Evolutionary conservation across 2,888 invertebrate genomes (phyloP).

Genomic region (Drosophila neonasuta): DNA sequence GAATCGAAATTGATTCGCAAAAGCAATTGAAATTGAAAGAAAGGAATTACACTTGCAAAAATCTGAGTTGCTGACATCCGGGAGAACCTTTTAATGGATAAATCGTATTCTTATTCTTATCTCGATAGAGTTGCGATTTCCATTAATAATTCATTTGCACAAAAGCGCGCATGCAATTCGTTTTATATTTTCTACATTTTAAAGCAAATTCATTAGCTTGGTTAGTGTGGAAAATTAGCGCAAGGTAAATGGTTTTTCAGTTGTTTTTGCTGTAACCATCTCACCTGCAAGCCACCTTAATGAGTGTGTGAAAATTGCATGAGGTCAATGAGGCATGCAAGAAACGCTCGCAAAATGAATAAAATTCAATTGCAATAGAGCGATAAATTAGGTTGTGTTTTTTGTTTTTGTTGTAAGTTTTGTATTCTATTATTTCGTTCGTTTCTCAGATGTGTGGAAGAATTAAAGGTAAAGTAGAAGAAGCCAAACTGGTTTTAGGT

Average conservation of each 20-base stretch:
- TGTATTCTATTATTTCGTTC: not conserved
- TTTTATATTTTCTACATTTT: constrained; percentile 21
- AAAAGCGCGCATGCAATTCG: constrained; percentile 57
- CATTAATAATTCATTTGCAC: constrained; percentile 71
- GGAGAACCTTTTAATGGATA: constrained; percentile 49
- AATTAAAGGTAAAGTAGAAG: constrained; percentile 9
- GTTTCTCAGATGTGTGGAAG: constrained; percentile 5
- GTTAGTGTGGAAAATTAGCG: constrained; percentile 41
- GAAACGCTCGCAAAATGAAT: constrained; percentile 9
- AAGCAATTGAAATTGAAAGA: constrained; percentile 29
- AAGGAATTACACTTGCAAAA: constrained; percentile 69
- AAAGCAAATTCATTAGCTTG: constrained; percentile 61
- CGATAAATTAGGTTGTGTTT: constrained; percentile 52
- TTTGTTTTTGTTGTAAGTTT: not conserved
- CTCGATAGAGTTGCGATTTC: constrained; percentile 10
- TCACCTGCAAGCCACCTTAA: constrained; percentile 39
- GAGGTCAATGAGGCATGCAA: constrained; percentile 65
- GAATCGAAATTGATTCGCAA: constrained; percentile 49
- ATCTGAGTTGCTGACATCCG: constrained; percentile 60
- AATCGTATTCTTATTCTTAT: constrained; percentile 1
- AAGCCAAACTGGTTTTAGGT: constrained; percentile 50
- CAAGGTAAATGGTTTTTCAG: constrained; percentile 35
- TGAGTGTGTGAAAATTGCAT: constrained; percentile 59
- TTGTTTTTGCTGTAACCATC: constrained; percentile 7
- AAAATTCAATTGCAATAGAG: constrained; percentile 53